A percentile compares a stretch with the other conserved stretches of the same genome.
Conservation (phyloP, 1,140 invertebrate species). For the Pissodes strobi region DNA sequence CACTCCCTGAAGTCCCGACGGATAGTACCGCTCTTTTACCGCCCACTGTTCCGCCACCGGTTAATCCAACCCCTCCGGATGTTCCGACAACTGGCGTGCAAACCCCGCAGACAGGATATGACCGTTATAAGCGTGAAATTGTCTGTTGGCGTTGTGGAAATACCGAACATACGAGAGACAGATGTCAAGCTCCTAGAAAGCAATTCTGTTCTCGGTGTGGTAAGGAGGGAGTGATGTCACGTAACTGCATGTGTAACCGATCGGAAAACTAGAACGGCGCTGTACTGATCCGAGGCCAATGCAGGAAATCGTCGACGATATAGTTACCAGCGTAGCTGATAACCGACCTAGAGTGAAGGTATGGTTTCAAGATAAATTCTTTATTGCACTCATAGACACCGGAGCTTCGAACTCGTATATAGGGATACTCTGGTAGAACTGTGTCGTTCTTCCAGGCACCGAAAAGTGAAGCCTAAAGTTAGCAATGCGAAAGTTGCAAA, state of each 20-base stretch:
- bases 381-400: too few species aligned
- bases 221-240: neutral
- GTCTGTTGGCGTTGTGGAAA: neutral
- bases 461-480: neutral
- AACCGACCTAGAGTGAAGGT: too few species aligned
- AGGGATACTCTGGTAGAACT: slow-evolving; percentile 9
- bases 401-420: slow-evolving; percentile 9
- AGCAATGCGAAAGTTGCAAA: neutral
- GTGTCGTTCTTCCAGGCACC: neutral
- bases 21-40: too few species aligned
- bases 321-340: too few species aligned
- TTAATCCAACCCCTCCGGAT: too few species aligned
- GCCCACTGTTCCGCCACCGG: too few species aligned
- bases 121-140: too few species aligned
- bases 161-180: neutral
- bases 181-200: neutral
- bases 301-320: neutral
- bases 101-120: too few species aligned
- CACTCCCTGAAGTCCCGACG: too few species aligned
- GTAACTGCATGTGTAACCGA: slow-evolving; percentile 5
- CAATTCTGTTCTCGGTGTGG: slow-evolving; percentile 20
- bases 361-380: too few species aligned
- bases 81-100: too few species aligned
- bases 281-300: neutral
- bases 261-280: neutral